A percentile compares a stretch with the other conserved stretches of the same genome.
These are phyloP conservation scores for Hepsetus odoe DNA, from an alignment of 2,113 vertebrate genomes.

Conservation along the genomic window DNA sequence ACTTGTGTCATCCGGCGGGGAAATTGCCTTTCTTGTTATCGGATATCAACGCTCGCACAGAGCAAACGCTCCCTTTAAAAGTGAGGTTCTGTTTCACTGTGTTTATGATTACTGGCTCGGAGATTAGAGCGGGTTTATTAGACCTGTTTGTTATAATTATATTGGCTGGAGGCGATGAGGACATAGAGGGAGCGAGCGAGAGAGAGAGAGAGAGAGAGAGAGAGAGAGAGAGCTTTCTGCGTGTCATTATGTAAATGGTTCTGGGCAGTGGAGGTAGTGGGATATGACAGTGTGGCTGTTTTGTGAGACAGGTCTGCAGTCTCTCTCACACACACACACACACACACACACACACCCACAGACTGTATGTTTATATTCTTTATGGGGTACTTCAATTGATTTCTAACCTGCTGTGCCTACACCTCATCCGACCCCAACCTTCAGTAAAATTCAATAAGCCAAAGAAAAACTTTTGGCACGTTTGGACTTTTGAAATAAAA, in stretches of 20 bases:
- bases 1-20: conserved; percentile 39
- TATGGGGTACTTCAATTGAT: background rate
- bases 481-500: too few relatives aligned
- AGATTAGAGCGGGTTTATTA: conserved; percentile 53
- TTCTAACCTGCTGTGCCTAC: background rate
- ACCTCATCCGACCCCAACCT: background rate
- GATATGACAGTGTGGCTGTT: background rate
- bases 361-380: background rate
- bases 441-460: background rate
- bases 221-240: background rate
- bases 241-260: conserved; percentile 15
- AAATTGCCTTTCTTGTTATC: conserved; percentile 53
- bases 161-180: conserved; percentile 20
- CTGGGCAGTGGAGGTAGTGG: background rate
- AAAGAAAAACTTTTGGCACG: too few relatives aligned
- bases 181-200: too few relatives aligned
- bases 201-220: background rate
- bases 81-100: conserved; percentile 28
- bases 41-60: conserved; percentile 12
- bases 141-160: conserved; percentile 48
- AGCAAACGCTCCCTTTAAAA: conserved; percentile 19
- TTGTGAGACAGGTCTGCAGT: conserved; percentile 2
- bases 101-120: conserved; percentile 38
- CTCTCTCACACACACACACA: background rate
- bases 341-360: background rate